These are phyloP conservation scores for Capreolus pygargus DNA, from an alignment of 2,113 vertebrate genomes.

Conservation along the genomic window DNA sequence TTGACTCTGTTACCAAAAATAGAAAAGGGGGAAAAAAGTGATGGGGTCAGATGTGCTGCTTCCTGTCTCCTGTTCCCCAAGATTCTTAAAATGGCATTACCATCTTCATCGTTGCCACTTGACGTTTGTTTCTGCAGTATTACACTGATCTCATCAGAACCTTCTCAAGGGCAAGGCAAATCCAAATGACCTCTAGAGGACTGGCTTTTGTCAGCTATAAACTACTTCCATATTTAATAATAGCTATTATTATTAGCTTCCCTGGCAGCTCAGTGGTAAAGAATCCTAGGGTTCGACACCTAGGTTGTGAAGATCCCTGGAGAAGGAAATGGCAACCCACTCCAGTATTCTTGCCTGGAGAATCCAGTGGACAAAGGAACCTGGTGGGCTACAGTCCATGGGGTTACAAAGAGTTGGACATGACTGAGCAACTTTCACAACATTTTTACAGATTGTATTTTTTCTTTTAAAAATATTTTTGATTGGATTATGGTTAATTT, in stretches of 20 bases:
- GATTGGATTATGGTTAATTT: not conserved
- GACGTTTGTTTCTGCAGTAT: not conserved
- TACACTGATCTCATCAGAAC: not conserved
- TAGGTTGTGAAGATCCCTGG: not conserved
- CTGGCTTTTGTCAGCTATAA: not conserved
- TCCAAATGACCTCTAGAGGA: not conserved
- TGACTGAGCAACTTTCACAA: not conserved
- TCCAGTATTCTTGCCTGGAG: not conserved
- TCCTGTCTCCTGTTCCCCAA: not conserved
- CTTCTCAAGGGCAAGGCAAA: not conserved
- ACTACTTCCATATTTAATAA: not conserved
- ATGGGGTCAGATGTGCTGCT: not conserved
- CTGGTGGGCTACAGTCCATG: not conserved
- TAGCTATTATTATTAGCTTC: not conserved
- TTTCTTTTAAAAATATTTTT: not conserved
- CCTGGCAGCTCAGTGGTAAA: not conserved
- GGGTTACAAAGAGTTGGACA: not conserved
- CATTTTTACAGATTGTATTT: not conserved
- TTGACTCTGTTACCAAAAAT: not conserved
- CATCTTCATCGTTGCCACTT: not conserved
- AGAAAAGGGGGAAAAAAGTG: not conserved
- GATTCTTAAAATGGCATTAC: not conserved
- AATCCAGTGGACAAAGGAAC: not conserved
- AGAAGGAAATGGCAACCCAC: not conserved
- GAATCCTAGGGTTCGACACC: not conserved